A percentile compares a stretch with the other conserved stretches of the same genome.
phyloP scores from a whole-genome alignment of 2,888 invertebrate species.

The Aleiodes leptofemur region DNA sequence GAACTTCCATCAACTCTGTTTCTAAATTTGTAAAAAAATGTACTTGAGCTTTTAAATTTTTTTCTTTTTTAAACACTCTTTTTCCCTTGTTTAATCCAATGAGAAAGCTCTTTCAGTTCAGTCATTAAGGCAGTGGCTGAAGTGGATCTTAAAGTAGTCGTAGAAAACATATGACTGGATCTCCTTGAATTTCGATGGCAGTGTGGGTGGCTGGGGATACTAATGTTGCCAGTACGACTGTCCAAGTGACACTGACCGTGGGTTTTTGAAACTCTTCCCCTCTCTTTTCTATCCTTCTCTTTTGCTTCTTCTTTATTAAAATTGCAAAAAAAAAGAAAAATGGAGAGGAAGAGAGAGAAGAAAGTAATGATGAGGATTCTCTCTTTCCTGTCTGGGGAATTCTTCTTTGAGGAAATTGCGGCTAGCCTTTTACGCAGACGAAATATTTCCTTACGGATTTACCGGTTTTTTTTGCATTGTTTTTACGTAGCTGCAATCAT shows the following conservation, averaged over 20 bases:
- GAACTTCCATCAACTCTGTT: constrained; percentile 10
- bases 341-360: neutral
- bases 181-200: constrained; percentile 24
- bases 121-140: constrained; percentile 21
- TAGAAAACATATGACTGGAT: constrained; percentile 21
- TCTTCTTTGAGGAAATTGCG: neutral
- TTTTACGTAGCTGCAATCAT: neutral
- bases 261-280: neutral
- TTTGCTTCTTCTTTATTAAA: constrained; percentile 9
- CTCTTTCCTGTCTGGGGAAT: neutral
- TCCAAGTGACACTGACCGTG: constrained; percentile 51
- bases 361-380: neutral
- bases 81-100: neutral
- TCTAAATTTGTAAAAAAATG: neutral
- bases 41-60: constrained; percentile 15
- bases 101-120: constrained; percentile 10
- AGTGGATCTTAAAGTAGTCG: constrained; percentile 21
- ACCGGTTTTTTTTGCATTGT: neutral
- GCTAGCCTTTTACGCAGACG: too few species aligned
- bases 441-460: constrained; percentile 9
- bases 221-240: constrained; percentile 45
- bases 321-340: constrained; percentile 19
- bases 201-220: constrained; percentile 30
- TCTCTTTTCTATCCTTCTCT: constrained; percentile 1
- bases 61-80: neutral